Base-by-base conservation (phyloP, 2,797 vertebrate genomes). In the Manis crassicaudata region DNA sequence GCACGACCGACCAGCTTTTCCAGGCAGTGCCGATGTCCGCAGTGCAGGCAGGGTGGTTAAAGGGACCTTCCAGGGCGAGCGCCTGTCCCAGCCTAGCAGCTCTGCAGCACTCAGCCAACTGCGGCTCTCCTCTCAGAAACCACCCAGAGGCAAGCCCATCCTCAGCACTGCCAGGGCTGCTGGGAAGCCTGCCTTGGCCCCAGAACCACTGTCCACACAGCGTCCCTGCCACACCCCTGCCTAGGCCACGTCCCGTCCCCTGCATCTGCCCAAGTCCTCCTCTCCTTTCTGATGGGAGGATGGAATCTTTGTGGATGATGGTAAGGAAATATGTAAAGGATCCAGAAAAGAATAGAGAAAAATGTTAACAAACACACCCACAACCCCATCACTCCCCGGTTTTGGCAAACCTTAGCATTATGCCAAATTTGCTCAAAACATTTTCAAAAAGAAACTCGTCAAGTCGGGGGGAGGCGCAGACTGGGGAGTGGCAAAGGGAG, bases 171-270 rank as follows among this genome's bases (percentile, higher is more conserved):
- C 62, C 58, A 56, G 21, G 70, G 72, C 82, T 1, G 32, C 82
- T 82, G 8, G 82, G 3, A 58, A 23, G 46, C 13, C 17, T 12
- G 17, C 40, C 12, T 6, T 2, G 1, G 83, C 77, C 83, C 29
- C 4, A 1, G 46, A 9, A 9, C 5, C 83, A 77, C 2, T 35
- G 70, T 54, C 62, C 32, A 4, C 0, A 10, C 32, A 11, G 0
- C 1, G 10, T 37, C 54, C 23, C 0, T 0, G 16, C 10, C 1
- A 0, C 73, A 16, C 7, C 0, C 54, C 77, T 32, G 40, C 85
- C 73, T 21, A 25, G 50, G 54, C 82, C 43, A 43, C 52, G 7
- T 14, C 27, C n/a, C 68, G 7, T 14, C 27, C n/a, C 68, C 52
- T 43, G 4, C 20, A 25, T 35, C 72, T 73, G 12, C 14, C 80